Evolutionary conservation across 2,888 invertebrate species (phyloP), one percentile per base, ranked within the genome.

Genomic region (Pachliopta kotzebuea): DNA sequence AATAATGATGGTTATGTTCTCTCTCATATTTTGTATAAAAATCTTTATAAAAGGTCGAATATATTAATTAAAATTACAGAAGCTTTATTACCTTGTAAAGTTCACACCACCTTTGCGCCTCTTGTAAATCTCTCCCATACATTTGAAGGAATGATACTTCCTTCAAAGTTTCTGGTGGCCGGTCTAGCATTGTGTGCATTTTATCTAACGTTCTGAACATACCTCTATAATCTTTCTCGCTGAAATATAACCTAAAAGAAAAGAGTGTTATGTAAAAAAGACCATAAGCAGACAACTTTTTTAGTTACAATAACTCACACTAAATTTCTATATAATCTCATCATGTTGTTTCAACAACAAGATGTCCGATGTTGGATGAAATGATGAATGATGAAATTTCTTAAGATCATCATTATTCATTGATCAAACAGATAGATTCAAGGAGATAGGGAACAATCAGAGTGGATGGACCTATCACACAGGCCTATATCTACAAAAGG

Each of bases 81-180:
- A 56, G 1, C 17, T 58, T 29, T 55, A 26, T 37, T 69, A 93
- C 93, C 85, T 95, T 96, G 80, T 96, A 99, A 72, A 97, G 94
- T 76, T 96, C 95, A 78, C 99, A 99, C 96, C 98, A 99, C 72
- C 98, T 97, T 76, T 96, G 95, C 0, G 99, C 99, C 80, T 99
- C 98, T 74, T 95, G 94, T 67, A 99, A 90, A 82, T 99, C 99
- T 56, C 98, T 93, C 0, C 98, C 98, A 78, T 99, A 99, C 55
- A 99, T 98, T 92, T 99, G 99, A 74, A 96, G 95, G 87, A 99
- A 99, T 0, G 98, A 98, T 0, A 98, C 98, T 83, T 99, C 99
- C 78, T 99, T 99, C 50, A 99, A 89, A 0, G 99, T 99, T 79
- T 98, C 97, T 0, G 99, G 98, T 0, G 98, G 98, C 23, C 96